Base-by-base conservation (phyloP, 2,113 vertebrate species). In the Vulpes lagopus region DNA sequence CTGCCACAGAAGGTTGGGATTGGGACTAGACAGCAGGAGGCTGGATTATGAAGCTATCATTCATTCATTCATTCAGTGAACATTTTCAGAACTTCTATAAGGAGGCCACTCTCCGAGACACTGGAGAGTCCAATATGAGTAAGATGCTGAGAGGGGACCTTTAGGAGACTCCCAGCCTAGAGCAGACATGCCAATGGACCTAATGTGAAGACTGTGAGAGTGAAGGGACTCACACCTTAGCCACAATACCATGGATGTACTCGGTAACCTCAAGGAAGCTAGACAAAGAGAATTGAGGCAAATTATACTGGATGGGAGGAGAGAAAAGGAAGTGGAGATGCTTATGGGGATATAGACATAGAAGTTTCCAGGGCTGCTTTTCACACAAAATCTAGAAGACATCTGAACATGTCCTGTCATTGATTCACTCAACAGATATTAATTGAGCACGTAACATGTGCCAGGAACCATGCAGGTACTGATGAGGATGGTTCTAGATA, bases 141-240 rank as follows among this genome's bases (percentile, higher is more conserved):
- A 11, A 25, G 82, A 25, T 3, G 8, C 67, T n/a, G 32, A 19
- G 57, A 55, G 62, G 17, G 64, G 25, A 20, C 8, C 57, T 53
- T 65, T 6, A n/a, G 86, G 49, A 55, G 53, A 55, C 23, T 1
- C 25, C 9, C 9, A 20, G 23, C 22, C 67, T n/a, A 20, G 11
- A n/a, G 55, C 25, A 27, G 59, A 38, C 0, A 0, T 8, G 14
- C 43, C 76, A 23, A 4, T 25, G 59, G 35, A n/a, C 22, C 67
- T 22, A 38, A 17, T 0, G 0, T 22, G 8, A 55, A 3, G 22
- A 30, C 65, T 3, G 14, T 16, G 3, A 83, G 65, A 32, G n/a
- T 3, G 4, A 55, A 55, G 62, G 19, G 8, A 19, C 2, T 51
- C 76, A 51, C 16, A 11, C 60, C 60, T 73, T 25, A 43, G 51